Conservation (phyloP, 2,888 invertebrate species). For the Sphaerophoria rueppellii region DNA sequence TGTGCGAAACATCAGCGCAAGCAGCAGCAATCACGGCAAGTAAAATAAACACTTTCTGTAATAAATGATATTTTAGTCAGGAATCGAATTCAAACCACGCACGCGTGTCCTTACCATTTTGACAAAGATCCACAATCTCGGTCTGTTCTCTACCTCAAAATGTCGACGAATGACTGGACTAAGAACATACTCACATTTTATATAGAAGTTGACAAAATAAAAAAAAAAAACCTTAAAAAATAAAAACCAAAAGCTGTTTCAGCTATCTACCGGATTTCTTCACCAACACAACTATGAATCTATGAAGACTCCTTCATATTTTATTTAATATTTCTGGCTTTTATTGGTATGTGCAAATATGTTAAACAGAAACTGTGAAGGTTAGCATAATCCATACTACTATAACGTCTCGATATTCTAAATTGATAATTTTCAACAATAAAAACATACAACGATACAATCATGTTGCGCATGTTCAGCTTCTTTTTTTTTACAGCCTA, state of each 20-base stretch:
- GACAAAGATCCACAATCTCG: not conserved
- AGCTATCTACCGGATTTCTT: slow-evolving; percentile 48
- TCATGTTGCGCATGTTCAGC: not conserved
- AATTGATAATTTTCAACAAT: slow-evolving; percentile 27
- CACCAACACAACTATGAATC: slow-evolving; percentile 24
- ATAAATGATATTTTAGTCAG: not conserved
- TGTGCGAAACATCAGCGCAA: slow-evolving; percentile 56
- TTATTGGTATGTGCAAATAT: slow-evolving; percentile 39
- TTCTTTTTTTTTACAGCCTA: not conserved
- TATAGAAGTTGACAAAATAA: slow-evolving; percentile 58
- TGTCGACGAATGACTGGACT: slow-evolving; percentile 41
- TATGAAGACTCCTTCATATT: slow-evolving; percentile 46
- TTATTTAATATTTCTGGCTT: slow-evolving; percentile 33
- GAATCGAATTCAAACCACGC: not conserved
- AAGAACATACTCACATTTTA: slow-evolving; percentile 50
- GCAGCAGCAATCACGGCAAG: slow-evolving; percentile 30
- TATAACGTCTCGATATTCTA: slow-evolving; percentile 31
- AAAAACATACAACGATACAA: slow-evolving; percentile 2
- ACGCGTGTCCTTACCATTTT: slow-evolving; percentile 43
- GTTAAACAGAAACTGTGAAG: slow-evolving; percentile 44
- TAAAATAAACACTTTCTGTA: slow-evolving; percentile 49
- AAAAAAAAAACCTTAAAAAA: not conserved
- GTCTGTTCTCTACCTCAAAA: slow-evolving; percentile 43
- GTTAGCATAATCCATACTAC: slow-evolving; percentile 30
- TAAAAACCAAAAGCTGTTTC: slow-evolving; percentile 6